A percentile compares a stretch with the other conserved stretches of the same genome.
Evolutionary conservation across 2,797 vertebrate genomes (phyloP).

Genomic region (Euthynnus affinis): DNA sequence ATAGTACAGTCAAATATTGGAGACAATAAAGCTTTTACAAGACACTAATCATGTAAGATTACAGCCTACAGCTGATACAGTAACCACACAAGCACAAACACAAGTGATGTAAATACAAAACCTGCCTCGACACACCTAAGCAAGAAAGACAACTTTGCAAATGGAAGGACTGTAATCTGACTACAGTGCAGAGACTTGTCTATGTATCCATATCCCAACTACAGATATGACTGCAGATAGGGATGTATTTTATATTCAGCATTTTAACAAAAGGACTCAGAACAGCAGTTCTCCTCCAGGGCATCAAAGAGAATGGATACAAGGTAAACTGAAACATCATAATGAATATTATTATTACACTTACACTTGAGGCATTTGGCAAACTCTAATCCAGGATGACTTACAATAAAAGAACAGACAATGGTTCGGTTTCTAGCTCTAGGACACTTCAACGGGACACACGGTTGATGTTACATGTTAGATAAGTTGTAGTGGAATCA

Average conservation of each 20-base stretch:
- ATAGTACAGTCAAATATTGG: constrained; percentile 2
- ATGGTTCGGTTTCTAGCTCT: constrained; percentile 52
- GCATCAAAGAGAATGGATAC: constrained; percentile 57
- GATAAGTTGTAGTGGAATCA: neutral
- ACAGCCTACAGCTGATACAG: constrained; percentile 43
- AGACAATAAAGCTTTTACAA: constrained; percentile 29
- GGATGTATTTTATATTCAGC: constrained; percentile 50
- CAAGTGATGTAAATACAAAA: constrained; percentile 50
- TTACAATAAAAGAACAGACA: constrained; percentile 39
- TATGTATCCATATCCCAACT: constrained; percentile 39
- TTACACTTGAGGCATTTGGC: constrained; percentile 58
- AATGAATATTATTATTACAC: constrained; percentile 55
- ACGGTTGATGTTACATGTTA: constrained; percentile 18
- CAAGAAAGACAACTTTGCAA: constrained; percentile 71
- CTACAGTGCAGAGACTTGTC: constrained; percentile 19
- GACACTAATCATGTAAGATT: constrained; percentile 58
- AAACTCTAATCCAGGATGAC: constrained; percentile 43
- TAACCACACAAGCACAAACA: constrained; percentile 39
- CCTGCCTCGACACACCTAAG: constrained; percentile 63
- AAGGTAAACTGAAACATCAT: constrained; percentile 55
- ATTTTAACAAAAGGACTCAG: constrained; percentile 59
- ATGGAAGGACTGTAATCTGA: constrained; percentile 58
- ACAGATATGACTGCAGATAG: constrained; percentile 56
- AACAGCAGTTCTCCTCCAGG: constrained; percentile 47
- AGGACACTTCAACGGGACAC: constrained; percentile 52